Percentiles rank a stretch among this genome's conserved stretches.
These are phyloP conservation scores for Delichon dasypus DNA, from an alignment of 2,797 vertebrate species.

Conservation along the genomic window DNA sequence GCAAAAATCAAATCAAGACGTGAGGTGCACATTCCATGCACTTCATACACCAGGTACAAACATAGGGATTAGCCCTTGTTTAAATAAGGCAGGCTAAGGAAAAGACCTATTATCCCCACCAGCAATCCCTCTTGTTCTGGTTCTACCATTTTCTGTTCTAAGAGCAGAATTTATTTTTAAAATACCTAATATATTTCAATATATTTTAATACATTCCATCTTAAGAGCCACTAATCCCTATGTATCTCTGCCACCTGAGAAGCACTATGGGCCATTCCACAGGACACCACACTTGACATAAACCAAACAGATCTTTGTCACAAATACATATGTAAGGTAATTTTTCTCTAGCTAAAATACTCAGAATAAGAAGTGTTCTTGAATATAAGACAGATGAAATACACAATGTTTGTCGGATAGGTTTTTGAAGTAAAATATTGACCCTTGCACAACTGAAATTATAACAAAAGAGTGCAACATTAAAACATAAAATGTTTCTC, in stretches of 20 bases:
- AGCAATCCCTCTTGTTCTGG: neutral
- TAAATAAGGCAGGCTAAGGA: neutral
- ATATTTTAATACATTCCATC: neutral
- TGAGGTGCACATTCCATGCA: neutral
- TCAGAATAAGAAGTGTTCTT: neutral
- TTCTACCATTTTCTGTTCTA: neutral
- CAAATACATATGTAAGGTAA: neutral
- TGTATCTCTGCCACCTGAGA: neutral
- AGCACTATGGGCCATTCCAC: neutral
- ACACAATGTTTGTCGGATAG: fast-evolving
- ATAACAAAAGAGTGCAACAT: neutral
- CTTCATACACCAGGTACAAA: neutral
- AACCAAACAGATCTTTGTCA: neutral
- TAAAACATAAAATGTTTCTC: neutral
- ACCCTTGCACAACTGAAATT: neutral
- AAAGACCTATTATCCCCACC: neutral
- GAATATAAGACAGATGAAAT: neutral
- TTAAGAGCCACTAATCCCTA: neutral
- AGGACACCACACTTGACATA: neutral
- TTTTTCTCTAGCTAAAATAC: neutral
- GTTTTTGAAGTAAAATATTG: neutral
- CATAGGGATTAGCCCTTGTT: neutral
- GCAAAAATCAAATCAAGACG: neutral
- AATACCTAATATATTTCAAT: neutral
- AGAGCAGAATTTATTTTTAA: neutral